Base-by-base conservation (phyloP, 2,113 vertebrate genomes). In the Myxocyprinus asiaticus region DNA sequence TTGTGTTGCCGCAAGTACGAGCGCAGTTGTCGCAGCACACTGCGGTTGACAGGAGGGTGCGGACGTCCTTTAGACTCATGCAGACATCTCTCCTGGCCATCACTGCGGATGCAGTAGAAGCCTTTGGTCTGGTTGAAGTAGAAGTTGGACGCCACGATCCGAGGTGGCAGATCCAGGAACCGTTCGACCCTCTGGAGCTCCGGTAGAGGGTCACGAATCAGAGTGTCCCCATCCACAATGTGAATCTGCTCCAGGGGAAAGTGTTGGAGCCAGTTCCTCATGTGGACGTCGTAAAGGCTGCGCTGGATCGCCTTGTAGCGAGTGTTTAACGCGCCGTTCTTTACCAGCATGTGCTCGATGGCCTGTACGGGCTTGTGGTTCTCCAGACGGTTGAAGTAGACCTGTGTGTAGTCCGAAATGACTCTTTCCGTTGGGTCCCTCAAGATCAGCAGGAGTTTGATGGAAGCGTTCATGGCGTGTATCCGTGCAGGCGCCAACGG, bases 101-200 rank as follows among this genome's bases (percentile, higher is more conserved):
- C 95, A 11, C 95, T 97, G 74, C 96, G 94, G 86, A 97, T 96
- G 75, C 96, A 97, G 90, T 95, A 97, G 85, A 97, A 97, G 76
- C 96, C 96, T 90, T 97, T 97, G 77, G 96, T 97, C 85, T 96
- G 96, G 88, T 97, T 97, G 88, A 97, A 97, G 90, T 97, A 97
- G 91, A 97, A 97, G 90, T 97, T 97, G 88, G 95, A 94, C 83
- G 95, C 90, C 62, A 93, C 85, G 86, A 97, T 97, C 91, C 92
- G 90, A 0, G 96, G 93, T 2, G 94, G 93, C 84, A 97, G 91
- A 84, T 95, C 94, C 59, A 97, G 91, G 87, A 97, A 97, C 12
- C 83, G 92, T 87, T 97, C 96, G 76, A 97, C 96, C 86, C 95
- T 95, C 85, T 95, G 94, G 67, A 97, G 92, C 86, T 97, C 96